Conservation (phyloP, 2,888 invertebrate genomes). For the Drosophila limbata region DNA sequence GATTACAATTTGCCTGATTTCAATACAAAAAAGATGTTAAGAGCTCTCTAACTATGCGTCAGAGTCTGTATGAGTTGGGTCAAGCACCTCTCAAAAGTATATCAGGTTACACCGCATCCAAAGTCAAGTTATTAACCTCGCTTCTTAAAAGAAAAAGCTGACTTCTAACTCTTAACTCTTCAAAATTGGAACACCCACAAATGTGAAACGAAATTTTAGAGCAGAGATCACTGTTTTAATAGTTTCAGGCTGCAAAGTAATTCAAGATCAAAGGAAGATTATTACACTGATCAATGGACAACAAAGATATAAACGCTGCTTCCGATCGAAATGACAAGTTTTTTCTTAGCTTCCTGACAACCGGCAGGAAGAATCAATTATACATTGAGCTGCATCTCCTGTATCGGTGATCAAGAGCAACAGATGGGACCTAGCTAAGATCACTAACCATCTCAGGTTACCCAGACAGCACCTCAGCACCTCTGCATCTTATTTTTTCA, state of each 20-base stretch:
- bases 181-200: slow-evolving; percentile 29
- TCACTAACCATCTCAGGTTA: slow-evolving; percentile 67
- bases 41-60: slow-evolving; percentile 16
- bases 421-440: slow-evolving; percentile 64
- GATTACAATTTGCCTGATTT: slow-evolving; percentile 14
- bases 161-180: neutral
- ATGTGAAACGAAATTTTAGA: slow-evolving; percentile 10
- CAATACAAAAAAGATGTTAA: neutral
- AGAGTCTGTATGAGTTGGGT: slow-evolving; percentile 41
- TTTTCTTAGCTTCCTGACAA: slow-evolving; percentile 69
- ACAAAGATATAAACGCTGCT: slow-evolving; percentile 60
- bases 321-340: slow-evolving; percentile 57
- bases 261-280: slow-evolving; percentile 71
- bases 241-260: slow-evolving; percentile 33
- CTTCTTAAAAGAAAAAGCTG: slow-evolving; percentile 2
- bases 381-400: slow-evolving; percentile 55
- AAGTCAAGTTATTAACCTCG: slow-evolving; percentile 64
- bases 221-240: neutral
- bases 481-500: slow-evolving; percentile 25
- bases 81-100: slow-evolving; percentile 65
- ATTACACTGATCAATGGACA: slow-evolving; percentile 73
- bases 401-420: slow-evolving; percentile 56
- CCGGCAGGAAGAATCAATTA: slow-evolving; percentile 68
- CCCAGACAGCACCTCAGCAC: slow-evolving; percentile 66
- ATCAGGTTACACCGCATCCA: slow-evolving; percentile 61